Evolutionary conservation across 2,113 vertebrate genomes (phyloP).

Genomic region (Pelvicachromis taeniatus): DNA sequence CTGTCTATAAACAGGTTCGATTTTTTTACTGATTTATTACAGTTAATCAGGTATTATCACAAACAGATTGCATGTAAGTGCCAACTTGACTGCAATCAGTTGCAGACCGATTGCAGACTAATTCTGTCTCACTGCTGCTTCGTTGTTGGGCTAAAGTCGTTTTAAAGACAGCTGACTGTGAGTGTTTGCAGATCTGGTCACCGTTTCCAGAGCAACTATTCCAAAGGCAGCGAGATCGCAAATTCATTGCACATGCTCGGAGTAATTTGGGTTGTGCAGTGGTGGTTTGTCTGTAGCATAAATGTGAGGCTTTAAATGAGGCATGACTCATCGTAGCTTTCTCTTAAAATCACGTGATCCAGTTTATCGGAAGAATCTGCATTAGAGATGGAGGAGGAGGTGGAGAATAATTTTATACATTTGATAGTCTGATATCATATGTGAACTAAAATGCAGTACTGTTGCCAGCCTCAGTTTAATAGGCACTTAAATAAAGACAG

Average conservation of each 20-base stretch:
- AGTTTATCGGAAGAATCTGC: background rate
- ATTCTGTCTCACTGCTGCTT: background rate
- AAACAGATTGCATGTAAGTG: background rate
- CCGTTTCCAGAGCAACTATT: background rate
- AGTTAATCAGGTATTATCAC: background rate
- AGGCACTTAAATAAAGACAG: background rate
- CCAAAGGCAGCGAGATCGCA: background rate
- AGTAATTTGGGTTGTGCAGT: background rate
- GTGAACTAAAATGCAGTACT: background rate
- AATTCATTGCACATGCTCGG: background rate
- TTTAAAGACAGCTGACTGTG: background rate
- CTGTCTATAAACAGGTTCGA: no score
- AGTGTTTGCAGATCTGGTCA: background rate
- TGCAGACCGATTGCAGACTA: background rate
- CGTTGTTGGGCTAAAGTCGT: background rate
- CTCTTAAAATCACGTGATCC: background rate
- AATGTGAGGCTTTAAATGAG: background rate
- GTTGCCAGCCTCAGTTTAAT: background rate
- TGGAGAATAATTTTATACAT: slow-evolving; percentile 19
- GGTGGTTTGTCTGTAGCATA: background rate
- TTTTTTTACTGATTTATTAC: background rate
- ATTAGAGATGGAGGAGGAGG: no score
- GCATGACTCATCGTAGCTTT: background rate
- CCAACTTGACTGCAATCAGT: background rate
- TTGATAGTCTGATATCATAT: slow-evolving; percentile 14